Evolutionary conservation across 2,888 invertebrate genomes (phyloP), one percentile per base, ranked within the genome.

Genomic region (Limnephilus auricula): DNA sequence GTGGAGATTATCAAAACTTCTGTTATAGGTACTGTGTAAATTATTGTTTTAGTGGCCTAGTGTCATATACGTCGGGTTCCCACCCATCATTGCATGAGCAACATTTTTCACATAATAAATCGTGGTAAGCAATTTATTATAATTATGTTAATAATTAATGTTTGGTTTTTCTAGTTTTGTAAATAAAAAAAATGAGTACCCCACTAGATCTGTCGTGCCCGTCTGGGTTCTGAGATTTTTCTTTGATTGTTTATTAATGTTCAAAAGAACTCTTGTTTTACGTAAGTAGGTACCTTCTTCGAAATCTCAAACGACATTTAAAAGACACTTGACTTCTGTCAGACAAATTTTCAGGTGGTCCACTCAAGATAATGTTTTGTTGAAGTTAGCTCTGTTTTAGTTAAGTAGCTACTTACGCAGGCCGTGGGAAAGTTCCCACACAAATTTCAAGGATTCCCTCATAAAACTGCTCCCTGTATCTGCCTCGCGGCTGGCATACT

Each of bases 381-480:
- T 65, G 25, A 65, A 65, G 65, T 65, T n/a, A 25, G 65, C 25
- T 65, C 37, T 85, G 45, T 85, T 85, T 30, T 40, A 65, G 65
- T 85, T 85, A 30, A 85, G 40, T 40, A 40, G 18, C n/a, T 85
- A 40, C 40, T 37, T 37, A 40, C 5, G 40, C 30, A 40, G 25
- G n/a, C 40, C 85, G 85, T 85, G 85, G 30, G 85, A 85, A 85
- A 45, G 30, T 85, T 85, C 85, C 40, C 85, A 85, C 85, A 85
- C 85, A 45, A 25, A 45, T 85, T 84, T 85, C 2, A 15, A 40
- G 45, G 25, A 85, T 25, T 45, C 45, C 34, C 9, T 0, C 25
- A 65, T n/a, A 65, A 65, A 65, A 65, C 25, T 5, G 65, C n/a
- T n/a, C 25, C 65, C 10, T 12, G 25, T 25, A 9, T 65, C 25